A percentile compares a stretch with the other conserved stretches of the same genome.
phyloP scores from a whole-genome alignment of 2,113 vertebrate species.

The Dicaeum eximium region DNA sequence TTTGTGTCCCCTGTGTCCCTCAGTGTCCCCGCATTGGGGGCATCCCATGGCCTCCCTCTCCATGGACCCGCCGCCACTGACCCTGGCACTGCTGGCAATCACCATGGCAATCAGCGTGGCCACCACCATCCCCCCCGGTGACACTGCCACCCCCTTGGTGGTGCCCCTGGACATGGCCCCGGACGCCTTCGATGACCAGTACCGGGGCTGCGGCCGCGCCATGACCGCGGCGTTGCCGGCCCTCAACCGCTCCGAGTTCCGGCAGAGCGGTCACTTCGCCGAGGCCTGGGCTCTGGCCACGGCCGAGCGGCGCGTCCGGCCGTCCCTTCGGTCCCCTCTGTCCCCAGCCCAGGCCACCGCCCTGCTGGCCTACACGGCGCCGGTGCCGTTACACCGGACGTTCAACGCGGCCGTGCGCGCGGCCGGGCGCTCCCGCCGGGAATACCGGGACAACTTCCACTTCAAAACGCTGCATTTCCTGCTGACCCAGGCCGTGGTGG shows the following conservation, averaged over 20 bases:
- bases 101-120: neutral
- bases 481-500: rapidly evolving
- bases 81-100: too few relatives aligned
- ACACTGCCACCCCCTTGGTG: neutral
- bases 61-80: too few relatives aligned
- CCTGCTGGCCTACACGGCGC: neutral
- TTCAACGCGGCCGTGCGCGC: rapidly evolving
- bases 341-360: neutral
- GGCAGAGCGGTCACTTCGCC: neutral
- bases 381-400: too few relatives aligned
- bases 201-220: neutral
- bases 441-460: neutral
- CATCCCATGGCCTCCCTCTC: too few relatives aligned
- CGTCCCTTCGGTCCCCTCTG: rapidly evolving
- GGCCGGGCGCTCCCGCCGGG: neutral
- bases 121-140: too few relatives aligned
- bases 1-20: too few relatives aligned
- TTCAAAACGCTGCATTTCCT: neutral
- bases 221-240: neutral
- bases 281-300: neutral
- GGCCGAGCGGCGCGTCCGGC: too few relatives aligned
- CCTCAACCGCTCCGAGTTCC: neutral
- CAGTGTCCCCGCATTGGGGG: too few relatives aligned
- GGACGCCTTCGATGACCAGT: neutral
- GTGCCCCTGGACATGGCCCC: neutral